Evolutionary conservation across 1,140 invertebrate genomes (phyloP).

Genomic region (Nephotettix cincticeps): DNA sequence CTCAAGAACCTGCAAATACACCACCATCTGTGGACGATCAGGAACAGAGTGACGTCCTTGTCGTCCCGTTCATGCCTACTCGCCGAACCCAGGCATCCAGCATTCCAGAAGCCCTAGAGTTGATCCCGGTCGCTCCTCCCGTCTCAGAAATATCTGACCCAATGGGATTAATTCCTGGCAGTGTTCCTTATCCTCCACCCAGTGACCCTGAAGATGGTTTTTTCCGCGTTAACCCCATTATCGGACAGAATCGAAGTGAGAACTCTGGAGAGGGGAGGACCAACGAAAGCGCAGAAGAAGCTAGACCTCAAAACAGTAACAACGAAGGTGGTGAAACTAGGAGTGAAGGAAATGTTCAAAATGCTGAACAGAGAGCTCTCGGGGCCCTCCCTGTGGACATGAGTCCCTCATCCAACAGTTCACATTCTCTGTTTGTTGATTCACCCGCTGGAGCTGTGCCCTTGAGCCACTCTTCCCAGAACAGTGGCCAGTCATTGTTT

Average conservation of each 20-base stretch:
- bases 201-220: constrained; percentile 28
- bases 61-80: background rate
- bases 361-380: background rate
- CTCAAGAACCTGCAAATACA: background rate
- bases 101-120: constrained; percentile 8
- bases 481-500: no score
- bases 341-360: background rate
- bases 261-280: background rate
- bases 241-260: background rate
- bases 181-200: constrained; percentile 22
- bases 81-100: background rate
- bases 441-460: no score
- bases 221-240: constrained; percentile 6
- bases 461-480: no score
- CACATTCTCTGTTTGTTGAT: no score
- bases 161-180: constrained; percentile 24
- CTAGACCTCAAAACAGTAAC: background rate
- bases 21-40: background rate
- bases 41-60: background rate
- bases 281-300: background rate
- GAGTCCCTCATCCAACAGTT: background rate
- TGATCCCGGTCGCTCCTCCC: background rate
- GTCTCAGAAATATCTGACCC: constrained; percentile 15
- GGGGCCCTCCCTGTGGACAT: background rate
- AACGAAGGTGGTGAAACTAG: background rate